phyloP scores from a whole-genome alignment of 2,113 vertebrate species.

The Spheniscus mendiculus region DNA sequence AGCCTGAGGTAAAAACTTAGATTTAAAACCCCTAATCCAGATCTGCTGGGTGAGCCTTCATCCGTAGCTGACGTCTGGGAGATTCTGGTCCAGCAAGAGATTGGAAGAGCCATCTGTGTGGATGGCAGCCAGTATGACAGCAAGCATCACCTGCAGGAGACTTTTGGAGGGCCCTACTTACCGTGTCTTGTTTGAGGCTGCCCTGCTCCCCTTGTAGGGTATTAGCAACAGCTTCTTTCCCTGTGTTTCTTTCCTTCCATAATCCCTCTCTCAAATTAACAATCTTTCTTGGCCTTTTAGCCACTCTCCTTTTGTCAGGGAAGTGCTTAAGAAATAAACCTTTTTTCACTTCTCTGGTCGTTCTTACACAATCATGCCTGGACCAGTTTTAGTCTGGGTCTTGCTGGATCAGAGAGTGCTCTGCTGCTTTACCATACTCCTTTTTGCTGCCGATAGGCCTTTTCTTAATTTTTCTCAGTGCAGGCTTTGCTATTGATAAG shows the following conservation, averaged over 20 bases:
- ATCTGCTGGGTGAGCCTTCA: neutral
- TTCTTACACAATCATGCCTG: neutral
- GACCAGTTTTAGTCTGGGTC: neutral
- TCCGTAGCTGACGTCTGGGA: neutral
- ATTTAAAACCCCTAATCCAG: neutral
- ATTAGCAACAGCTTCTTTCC: neutral
- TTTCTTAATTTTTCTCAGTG: neutral
- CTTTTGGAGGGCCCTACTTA: neutral
- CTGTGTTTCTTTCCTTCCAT: neutral
- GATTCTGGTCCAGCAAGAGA: neutral
- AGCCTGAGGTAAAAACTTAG: neutral
- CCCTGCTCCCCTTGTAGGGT: neutral
- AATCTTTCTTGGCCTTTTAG: neutral
- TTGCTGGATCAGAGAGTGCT: neutral
- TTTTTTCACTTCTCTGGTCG: neutral
- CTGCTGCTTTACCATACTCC: neutral
- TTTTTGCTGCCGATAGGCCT: neutral
- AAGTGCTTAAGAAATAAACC: neutral
- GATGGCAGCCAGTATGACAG: neutral
- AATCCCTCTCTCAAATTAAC: neutral
- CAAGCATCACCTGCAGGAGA: neutral
- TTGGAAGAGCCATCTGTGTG: neutral
- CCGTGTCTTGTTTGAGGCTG: neutral
- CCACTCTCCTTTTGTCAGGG: neutral
- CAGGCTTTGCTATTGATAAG: neutral